phyloP scores from a whole-genome alignment of 2,113 vertebrate genomes.

The Myxocyprinus asiaticus region DNA sequence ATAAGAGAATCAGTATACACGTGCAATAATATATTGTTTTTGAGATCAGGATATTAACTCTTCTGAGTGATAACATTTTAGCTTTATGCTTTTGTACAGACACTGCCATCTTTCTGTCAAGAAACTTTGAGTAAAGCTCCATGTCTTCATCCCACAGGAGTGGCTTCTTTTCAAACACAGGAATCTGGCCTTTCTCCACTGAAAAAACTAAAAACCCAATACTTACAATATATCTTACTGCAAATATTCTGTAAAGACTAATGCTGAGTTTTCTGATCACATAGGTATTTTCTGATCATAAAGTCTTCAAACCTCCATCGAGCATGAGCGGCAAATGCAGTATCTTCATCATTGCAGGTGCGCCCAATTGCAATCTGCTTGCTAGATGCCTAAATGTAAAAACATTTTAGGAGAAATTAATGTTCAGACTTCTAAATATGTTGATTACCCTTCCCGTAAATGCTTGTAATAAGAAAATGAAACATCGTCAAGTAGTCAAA shows the following conservation, averaged over 20 bases:
- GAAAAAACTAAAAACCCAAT: slow-evolving; percentile 25
- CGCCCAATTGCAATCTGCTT: slow-evolving; percentile 81
- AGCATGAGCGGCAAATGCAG: slow-evolving; percentile 70
- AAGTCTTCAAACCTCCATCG: slow-evolving; percentile 66
- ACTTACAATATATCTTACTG: background rate
- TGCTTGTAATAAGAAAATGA: background rate
- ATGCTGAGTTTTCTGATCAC: too few species aligned
- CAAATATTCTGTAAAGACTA: too few species aligned
- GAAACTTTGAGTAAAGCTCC: slow-evolving; percentile 81
- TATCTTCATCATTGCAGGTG: slow-evolving; percentile 73
- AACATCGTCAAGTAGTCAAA: too few species aligned
- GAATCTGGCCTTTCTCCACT: slow-evolving; percentile 65
- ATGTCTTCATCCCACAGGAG: slow-evolving; percentile 86
- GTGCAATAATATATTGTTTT: too few species aligned
- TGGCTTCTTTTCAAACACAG: slow-evolving; percentile 73
- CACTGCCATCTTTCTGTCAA: slow-evolving; percentile 84
- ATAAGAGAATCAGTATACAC: background rate
- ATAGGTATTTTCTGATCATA: background rate
- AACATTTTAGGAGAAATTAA: background rate
- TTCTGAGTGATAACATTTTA: background rate
- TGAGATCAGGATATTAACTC: too few species aligned
- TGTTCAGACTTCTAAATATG: background rate
- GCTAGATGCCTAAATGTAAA: slow-evolving; percentile 72
- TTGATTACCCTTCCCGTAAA: background rate
- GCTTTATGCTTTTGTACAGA: background rate